Base-by-base conservation (phyloP, 2,113 vertebrate species). In the Larimichthys polyactis region DNA sequence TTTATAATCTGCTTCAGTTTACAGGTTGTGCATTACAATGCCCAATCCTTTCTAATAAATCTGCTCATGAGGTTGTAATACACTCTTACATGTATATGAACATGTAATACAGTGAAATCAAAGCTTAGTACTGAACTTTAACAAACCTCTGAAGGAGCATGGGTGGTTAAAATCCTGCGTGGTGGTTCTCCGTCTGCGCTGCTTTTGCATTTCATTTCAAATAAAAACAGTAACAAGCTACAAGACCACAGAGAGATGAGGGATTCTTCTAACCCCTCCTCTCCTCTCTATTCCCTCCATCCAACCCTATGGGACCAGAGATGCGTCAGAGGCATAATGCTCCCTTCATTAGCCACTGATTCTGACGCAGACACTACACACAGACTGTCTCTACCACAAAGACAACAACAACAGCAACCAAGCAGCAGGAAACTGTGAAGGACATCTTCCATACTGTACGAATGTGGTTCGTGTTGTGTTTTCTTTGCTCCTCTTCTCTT, bases 321-420 rank as follows among this genome's bases (percentile, higher is more conserved):
- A 84, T 92, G 91, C 90, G 90, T 93, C 93, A 93, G 86, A 87
- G 68, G 88, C 90, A 89, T 88, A 89, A 83, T 52, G 78, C 87
- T 90, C 19, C 81, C 76, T 85, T 92, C 87, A 91, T 92, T 90
- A 90, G 90, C 85, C 90, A n/a, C 84, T 62, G 87, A 81, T 83
- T 87, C 84, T 91, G 90, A 91, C 82, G 78, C 78, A 76, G 60
- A 57, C 83, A 78, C 70, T 29, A 87, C 70, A 65, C 68, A 80
- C 24, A 71, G 46, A 85, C 58, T 66, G 55, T 57, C 84, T 90
- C 77, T 17, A 79, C 69, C 91, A 79, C 81, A 75, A 79, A 65
- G 55, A 83, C 69, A 84, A 80, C 62, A 82, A 82, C 78, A 79
- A 74, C 71, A 64, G 20, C 54, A 82, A 5, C 17, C 24, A 22